Evolutionary conservation across 2,888 invertebrate species (phyloP).

Genomic region (Allacma fusca): DNA sequence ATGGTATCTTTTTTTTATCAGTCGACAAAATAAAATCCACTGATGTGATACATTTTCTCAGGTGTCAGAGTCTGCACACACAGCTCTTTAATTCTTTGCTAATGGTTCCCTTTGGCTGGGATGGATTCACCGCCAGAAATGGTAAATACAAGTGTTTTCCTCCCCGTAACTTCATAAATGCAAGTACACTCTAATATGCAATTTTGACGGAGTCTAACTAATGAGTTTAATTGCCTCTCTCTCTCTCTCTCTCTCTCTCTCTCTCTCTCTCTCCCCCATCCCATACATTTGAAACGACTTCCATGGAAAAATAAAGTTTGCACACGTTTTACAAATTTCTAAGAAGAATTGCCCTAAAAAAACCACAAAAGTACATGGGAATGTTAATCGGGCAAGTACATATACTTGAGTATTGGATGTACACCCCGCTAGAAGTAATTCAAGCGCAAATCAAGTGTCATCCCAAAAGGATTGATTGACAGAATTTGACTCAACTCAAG

Average conservation of each 20-base stretch:
- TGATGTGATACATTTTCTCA: neutral
- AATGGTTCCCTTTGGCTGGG: neutral
- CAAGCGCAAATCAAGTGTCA: neutral
- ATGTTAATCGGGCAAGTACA: too few species aligned
- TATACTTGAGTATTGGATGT: too few species aligned
- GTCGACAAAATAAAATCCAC: neutral
- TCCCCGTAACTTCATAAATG: neutral
- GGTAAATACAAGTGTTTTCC: neutral
- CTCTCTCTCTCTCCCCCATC: too few species aligned
- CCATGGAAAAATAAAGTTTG: neutral
- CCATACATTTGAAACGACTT: neutral
- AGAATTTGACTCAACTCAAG: neutral
- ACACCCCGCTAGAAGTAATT: neutral
- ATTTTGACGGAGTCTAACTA: neutral
- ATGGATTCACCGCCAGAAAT: neutral
- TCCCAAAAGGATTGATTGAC: neutral
- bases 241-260: too few species aligned
- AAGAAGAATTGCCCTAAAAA: too few species aligned
- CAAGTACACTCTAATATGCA: too few species aligned
- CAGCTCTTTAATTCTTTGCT: neutral
- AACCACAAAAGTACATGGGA: too few species aligned
- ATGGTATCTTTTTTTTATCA: neutral
- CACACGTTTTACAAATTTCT: neutral
- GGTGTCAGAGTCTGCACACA: neutral
- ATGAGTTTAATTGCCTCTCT: slow-evolving; percentile 7